Evolutionary conservation across 2,888 invertebrate genomes (phyloP).

Genomic region (Pterobdella sp.): DNA sequence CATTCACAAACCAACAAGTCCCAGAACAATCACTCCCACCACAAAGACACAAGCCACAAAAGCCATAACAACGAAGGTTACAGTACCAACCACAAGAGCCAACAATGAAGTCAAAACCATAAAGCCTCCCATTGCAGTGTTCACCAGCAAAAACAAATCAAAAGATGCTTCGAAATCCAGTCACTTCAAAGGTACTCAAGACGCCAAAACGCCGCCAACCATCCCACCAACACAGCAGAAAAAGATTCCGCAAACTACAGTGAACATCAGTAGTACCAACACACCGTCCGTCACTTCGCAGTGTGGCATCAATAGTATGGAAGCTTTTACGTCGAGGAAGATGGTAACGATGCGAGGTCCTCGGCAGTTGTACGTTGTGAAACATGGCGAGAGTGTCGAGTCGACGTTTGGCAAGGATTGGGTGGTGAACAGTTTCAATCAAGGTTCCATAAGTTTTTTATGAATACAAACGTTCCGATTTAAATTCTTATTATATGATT

Average conservation of each 20-base stretch:
- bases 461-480: too few species aligned
- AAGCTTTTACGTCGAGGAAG: conserved; percentile 17
- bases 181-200: neutral
- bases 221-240: neutral
- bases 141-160: conserved; percentile 24
- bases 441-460: too few species aligned
- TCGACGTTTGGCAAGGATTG: conserved; percentile 76
- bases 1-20: conserved; percentile 8
- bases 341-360: conserved; percentile 34
- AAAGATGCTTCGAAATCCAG: neutral
- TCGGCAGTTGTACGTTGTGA: conserved; percentile 61
- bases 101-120: conserved; percentile 8
- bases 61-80: neutral
- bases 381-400: conserved; percentile 90
- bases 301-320: conserved; percentile 4
- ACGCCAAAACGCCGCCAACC: neutral
- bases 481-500: conserved; percentile 18
- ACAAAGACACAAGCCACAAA: neutral
- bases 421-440: conserved; percentile 78
- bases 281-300: neutral
- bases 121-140: conserved; percentile 22
- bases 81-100: neutral
- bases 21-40: neutral
- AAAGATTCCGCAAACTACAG: neutral
- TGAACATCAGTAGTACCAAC: neutral